phyloP scores from a whole-genome alignment of 2,797 vertebrate genomes.

The Chaenodraco wilsoni region DNA sequence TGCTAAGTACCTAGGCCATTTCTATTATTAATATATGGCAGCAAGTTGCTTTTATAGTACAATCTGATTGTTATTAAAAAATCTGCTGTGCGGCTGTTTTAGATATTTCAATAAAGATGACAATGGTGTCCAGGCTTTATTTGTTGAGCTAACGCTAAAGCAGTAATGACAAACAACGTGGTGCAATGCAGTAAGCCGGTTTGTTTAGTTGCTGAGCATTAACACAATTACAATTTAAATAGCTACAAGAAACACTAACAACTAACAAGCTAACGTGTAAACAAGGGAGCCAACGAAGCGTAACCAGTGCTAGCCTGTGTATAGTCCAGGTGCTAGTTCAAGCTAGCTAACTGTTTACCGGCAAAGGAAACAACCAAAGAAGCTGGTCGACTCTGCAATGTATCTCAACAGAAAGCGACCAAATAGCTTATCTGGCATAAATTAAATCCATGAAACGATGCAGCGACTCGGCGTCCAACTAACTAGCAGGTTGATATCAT shows the following conservation, averaged over 20 bases:
- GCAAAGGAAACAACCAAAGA: not conserved
- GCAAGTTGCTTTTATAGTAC: not conserved
- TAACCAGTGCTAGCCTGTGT: constrained; percentile 5
- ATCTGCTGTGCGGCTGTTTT: not conserved
- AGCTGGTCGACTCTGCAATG: no score
- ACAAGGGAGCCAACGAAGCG: constrained; percentile 44
- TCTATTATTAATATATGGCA: not conserved
- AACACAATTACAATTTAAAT: not conserved
- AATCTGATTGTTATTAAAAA: not conserved
- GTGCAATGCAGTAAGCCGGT: not conserved
- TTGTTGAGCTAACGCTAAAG: not conserved
- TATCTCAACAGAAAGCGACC: no score
- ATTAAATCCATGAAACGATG: constrained; percentile 17
- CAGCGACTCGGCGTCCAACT: not conserved
- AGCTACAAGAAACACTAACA: not conserved
- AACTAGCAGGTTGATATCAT: constrained; percentile 41
- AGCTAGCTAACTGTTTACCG: not conserved
- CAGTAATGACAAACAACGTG: constrained; percentile 1
- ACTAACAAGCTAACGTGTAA: constrained; percentile 51
- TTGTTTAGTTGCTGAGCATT: not conserved
- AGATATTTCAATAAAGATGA: not conserved
- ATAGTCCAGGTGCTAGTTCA: not conserved
- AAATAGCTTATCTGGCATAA: not conserved
- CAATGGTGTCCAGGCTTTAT: not conserved
- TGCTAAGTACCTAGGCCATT: constrained; percentile 21